A percentile compares a stretch with the other conserved stretches of the same genome.
Evolutionary conservation across 2,113 vertebrate species (phyloP).

Genomic region (Motacilla tschutschensis): DNA sequence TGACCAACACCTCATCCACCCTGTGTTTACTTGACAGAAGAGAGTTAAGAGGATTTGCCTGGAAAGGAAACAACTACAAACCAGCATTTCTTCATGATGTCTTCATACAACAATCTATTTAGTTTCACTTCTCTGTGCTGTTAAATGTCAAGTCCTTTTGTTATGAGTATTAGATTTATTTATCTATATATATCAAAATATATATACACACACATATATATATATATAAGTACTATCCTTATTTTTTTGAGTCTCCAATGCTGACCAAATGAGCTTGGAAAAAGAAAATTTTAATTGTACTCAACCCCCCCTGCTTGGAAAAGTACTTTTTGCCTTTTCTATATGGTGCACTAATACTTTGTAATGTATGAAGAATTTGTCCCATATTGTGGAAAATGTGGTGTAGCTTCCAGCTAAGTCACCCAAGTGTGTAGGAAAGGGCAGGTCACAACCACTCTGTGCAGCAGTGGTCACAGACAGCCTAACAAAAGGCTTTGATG

Average conservation of each 20-base stretch:
- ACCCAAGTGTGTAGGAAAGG: neutral
- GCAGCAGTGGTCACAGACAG: neutral
- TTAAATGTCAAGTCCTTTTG: slow-evolving; percentile 12
- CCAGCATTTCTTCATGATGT: slow-evolving; percentile 8
- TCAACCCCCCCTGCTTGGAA: neutral
- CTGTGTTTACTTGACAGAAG: neutral
- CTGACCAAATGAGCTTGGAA: neutral
- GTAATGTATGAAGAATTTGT: neutral
- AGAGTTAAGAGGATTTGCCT: slow-evolving; percentile 4
- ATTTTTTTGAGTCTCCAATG: neutral
- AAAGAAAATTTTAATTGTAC: neutral
- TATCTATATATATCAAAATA: neutral
- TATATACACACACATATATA: neutral
- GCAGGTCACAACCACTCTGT: neutral
- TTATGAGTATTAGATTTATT: neutral
- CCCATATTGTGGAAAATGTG: neutral
- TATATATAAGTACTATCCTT: neutral
- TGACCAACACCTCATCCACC: neutral
- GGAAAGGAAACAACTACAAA: slow-evolving; percentile 16
- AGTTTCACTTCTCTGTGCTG: neutral
- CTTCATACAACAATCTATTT: neutral
- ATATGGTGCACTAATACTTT: neutral
- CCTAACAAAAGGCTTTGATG: neutral
- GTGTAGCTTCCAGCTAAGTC: neutral
- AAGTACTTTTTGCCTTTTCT: neutral